Conservation (phyloP, 1,140 invertebrate genomes). For the Ganaspis sp. region DNA sequence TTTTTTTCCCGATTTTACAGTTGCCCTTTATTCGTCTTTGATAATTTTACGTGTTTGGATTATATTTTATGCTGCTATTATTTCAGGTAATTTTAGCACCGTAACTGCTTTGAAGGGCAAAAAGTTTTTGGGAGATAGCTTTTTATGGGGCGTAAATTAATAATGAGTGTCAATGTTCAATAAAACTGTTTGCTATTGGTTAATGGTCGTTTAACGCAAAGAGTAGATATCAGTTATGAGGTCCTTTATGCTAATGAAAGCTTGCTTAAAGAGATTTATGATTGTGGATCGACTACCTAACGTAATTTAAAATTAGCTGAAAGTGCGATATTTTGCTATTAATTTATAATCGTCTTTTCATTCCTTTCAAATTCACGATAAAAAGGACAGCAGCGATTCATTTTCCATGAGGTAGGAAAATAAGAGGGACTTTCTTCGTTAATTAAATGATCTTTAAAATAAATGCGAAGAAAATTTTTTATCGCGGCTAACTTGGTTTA, state of each 20-base stretch:
- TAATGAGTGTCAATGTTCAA: neutral
- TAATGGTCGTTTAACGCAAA: neutral
- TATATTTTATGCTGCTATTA: too few species aligned
- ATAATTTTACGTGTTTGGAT: too few species aligned
- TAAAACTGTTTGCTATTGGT: neutral
- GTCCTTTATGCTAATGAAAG: neutral
- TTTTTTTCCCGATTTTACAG: too few species aligned
- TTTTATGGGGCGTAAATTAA: too few species aligned
- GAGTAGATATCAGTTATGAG: neutral
- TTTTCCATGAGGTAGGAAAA: neutral
- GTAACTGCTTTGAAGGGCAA: too few species aligned
- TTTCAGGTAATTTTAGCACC: too few species aligned
- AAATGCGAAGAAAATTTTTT: too few species aligned
- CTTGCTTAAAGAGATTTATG: neutral
- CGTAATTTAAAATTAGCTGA: constrained; percentile 19
- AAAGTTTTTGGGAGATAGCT: too few species aligned
- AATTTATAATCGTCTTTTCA: constrained; percentile 20
- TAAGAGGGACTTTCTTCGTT: neutral
- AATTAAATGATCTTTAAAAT: neutral
- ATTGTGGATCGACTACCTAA: neutral
- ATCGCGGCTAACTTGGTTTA: too few species aligned
- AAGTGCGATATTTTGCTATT: neutral
- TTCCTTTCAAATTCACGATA: neutral
- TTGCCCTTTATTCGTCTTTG: too few species aligned
- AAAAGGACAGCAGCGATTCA: neutral